Base-by-base conservation (phyloP, 2,113 vertebrate species). In the Megaceryle torquata region DNA sequence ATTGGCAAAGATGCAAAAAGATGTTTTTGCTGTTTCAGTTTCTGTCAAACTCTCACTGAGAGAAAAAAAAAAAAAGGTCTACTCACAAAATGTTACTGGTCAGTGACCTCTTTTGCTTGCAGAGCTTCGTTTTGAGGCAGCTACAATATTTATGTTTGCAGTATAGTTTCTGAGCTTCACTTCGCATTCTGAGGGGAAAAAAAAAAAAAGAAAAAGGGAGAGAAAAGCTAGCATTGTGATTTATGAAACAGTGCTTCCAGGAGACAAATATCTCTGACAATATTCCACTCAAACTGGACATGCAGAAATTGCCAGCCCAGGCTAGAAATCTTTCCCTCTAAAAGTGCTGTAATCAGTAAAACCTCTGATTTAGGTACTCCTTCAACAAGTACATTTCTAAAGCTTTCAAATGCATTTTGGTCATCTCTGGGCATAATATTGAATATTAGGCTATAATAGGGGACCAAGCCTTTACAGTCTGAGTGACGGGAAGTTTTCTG, bases 1-100 rank as follows among this genome's bases (percentile, higher is more conserved):
- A 94, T 86, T 96, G 95, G 94, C 94, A 77, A 89, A 89, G 89
- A 95, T 77, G 89, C 95, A 94, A 86, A 91, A 94, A 89, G 39
- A 91, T 93, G 85, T 1, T 85, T 95, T 92, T 95, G 78, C 95
- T 61, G 53, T 77, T 93, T 60, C 91, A 41, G 65, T 92, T 95
- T 77, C 84, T 94, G 84, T 92, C 74, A 85, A 44, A 48, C 70
- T 89, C 72, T 86, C 46, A 14, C 57, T 67, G n/a, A 11, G 65
- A 61, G 89, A 33, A 59, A 57, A 68, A 35, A 65, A 65, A 56
- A 48, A 33, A 11, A 39, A 68, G 46, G 44, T 78, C 85, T 90
- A 16, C 56, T 86, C 60, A 54, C 82, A 82, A 41, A 90, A 88
- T 31, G 63, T 81, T 88, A 77, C 79, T 91, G 94, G 94, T 94